Evolutionary conservation across 2,888 invertebrate genomes (phyloP), one percentile per base, ranked within the genome.

Genomic region (Rutpela maculata): DNA sequence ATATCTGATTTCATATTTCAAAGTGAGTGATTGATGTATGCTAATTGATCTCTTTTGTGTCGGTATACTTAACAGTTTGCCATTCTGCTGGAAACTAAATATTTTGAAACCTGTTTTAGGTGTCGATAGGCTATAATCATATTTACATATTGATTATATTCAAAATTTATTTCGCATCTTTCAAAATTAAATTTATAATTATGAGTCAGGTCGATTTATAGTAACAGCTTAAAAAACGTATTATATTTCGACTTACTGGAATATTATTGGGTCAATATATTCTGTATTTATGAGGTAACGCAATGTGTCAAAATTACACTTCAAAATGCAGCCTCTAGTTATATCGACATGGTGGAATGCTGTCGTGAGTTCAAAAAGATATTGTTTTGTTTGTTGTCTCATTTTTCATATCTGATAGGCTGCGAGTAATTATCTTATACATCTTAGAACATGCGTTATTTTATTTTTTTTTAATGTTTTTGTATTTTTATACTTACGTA

Each of bases 21-120:
- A 80, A 78, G 7, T 55, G 26, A 26, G 73, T 86, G 85, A 85
- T 85, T 85, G 85, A 86, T 85, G 85, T 78, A 78, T 78, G 80
- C 80, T 85, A 85, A 85, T 85, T 84, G 85, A 82, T 83, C 82
- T 80, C 79, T 55, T 73, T 77, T 79, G 68, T 74, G 73, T 60
- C 75, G 65, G 75, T 35, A 60, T 62, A 43, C 70, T 19, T 63
- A 72, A 72, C 60, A 55, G 72, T 59, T 74, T 74, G 68, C 75
- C 77, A 69, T 78, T 73, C 72, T 62, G 67, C 60, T 38, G 68
- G 57, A 75, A 71, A 78, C 75, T 74, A 75, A 74, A 78, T 68
- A 59, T 66, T 77, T 75, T 56, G 65, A 75, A 78, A 79, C 79
- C 74, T 17, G 79, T 79, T 79, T 74, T 59, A 77, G 77, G 79